Evolutionary conservation across 2,888 invertebrate species (phyloP).

Genomic region (Pristionchus mayeri): DNA sequence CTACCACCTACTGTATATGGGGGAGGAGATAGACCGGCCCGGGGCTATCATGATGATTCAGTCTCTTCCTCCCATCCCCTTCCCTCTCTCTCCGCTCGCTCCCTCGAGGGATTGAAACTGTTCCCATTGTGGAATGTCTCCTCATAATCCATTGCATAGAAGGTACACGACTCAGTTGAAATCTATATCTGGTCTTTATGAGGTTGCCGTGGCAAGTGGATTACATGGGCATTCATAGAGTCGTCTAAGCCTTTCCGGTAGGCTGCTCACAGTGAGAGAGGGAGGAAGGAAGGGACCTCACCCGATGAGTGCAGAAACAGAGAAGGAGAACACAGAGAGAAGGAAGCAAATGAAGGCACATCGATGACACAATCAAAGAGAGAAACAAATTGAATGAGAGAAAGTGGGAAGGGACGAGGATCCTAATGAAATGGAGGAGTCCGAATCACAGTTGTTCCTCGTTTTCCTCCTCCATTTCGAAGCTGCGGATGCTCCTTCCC

Average conservation of each 20-base stretch:
- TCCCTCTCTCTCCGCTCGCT: conserved; percentile 27
- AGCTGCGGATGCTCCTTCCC: conserved; percentile 32
- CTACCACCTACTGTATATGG: conserved; percentile 35
- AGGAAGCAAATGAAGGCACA: conserved; percentile 17
- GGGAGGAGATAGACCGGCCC: conserved; percentile 45
- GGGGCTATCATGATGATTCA: conserved; percentile 42
- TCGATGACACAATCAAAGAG: conserved; percentile 40
- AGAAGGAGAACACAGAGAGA: conserved; percentile 1
- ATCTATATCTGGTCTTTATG: conserved; percentile 44
- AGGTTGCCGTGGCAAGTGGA: conserved; percentile 44
- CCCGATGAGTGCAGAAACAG: not conserved
- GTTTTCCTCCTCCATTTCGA: conserved; percentile 46
- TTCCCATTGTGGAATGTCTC: conserved; percentile 49
- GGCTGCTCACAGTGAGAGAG: not conserved
- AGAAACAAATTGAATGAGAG: conserved; percentile 37
- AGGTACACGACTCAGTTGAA: conserved; percentile 20
- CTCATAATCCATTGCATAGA: conserved; percentile 43
- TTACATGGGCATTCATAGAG: conserved; percentile 12
- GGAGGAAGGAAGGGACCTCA: conserved; percentile 21
- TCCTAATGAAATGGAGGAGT: not conserved
- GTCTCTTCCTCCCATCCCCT: not conserved
- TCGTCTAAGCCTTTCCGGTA: conserved; percentile 12
- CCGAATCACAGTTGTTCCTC: conserved; percentile 48
- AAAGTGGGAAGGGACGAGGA: conserved; percentile 40
- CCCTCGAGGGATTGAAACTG: conserved; percentile 48